Evolutionary conservation across 2,113 vertebrate species (phyloP), one percentile per base, ranked within the genome.

Genomic region (Ranitomeya imitator): DNA sequence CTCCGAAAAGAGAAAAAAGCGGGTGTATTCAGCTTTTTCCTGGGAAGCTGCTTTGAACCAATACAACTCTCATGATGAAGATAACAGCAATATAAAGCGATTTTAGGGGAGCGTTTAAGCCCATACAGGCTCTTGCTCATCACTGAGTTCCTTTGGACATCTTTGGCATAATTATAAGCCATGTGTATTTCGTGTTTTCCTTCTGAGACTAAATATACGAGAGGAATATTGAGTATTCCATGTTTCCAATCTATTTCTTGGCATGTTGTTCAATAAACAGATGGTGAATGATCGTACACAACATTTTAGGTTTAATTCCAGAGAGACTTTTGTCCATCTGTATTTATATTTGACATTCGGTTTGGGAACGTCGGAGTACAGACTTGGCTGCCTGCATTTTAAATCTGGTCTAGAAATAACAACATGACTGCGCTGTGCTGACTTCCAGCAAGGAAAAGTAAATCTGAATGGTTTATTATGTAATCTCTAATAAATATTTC

Each of bases 311-410:
- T 31, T 88, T 88, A 88, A 88, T 83, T 76, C 86, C 79, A 88
- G 83, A 83, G 79, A 88, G 79, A 76, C 74, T 88, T 69, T 60
- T 88, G 86, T 76, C 86, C 86, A 88, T 88, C 86, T 88, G 86
- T 88, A 88, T 88, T 88, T 88, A 88, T 83, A 83, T 76, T 88
- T 88, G 86, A 88, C 86, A 88, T 88, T 88, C 54, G 76, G 76
- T 83, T 88, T 88, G 76, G 76, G 86, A 83, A 71, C n/a, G 65
- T 87, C 55, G 52, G 63, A 80, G 83, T 83, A 83, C 69, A 83
- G 86, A 88, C 86, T 88, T 83, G 86, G 86, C 69, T 76, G 67
- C 16, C 67, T 83, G 79, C 57, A 76, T 45, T 61, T 83, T 16
- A 81, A 88, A 83, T 83, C 57, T 77, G 86, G 65, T 83, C 83